Base-by-base conservation (phyloP, 2,113 vertebrate species). In the Prionailurus bengalensis region DNA sequence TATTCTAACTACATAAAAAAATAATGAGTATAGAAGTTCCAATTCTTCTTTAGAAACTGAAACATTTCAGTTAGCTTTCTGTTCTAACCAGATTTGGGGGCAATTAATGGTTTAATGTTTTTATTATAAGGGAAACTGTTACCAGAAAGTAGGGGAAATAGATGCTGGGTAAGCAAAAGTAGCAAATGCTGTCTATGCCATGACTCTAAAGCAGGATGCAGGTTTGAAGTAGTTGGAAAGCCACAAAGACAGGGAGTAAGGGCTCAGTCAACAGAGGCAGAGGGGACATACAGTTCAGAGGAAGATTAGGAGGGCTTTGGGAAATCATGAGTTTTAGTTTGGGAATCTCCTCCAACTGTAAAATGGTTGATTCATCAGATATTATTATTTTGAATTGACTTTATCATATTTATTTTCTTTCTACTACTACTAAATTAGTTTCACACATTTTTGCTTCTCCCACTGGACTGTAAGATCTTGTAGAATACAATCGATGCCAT, bases 1-100 rank as follows among this genome's bases (percentile, higher is more conserved):
- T 71, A 97, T 66, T 80, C 17, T 73, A n/a, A 42, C 61, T 31
- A 68, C n/a, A 85, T 45, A 89, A 89, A 89, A 89, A 93, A 58
- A 33, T 14, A 89, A 68, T 23, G 55, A 66, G 51, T 68, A 61
- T 2, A 84, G n/a, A 73, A 33, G 19, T 15, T 36, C 12, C 25
- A 81, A 65, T 90, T 95, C 39, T 27, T 78, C 65, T 70, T 85
- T 86, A 42, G 55, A 70, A 86, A 55, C 31, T 19, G 23, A 85
- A 36, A 45, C 27, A 81, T 17, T 86, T 84, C 70, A 36, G 58
- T 84, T 89, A 63, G 17, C 19, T 94, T 71, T 29, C 53, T 94
- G 25, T 88, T 88, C 61, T 79, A 70, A 89, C 13, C n/a, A 86
- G 73, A 68, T 16, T 65, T 65, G 5, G 29, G n/a, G 42, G 19